Base-by-base conservation (phyloP, 2,113 vertebrate genomes). In the Leptosomus discolor region DNA sequence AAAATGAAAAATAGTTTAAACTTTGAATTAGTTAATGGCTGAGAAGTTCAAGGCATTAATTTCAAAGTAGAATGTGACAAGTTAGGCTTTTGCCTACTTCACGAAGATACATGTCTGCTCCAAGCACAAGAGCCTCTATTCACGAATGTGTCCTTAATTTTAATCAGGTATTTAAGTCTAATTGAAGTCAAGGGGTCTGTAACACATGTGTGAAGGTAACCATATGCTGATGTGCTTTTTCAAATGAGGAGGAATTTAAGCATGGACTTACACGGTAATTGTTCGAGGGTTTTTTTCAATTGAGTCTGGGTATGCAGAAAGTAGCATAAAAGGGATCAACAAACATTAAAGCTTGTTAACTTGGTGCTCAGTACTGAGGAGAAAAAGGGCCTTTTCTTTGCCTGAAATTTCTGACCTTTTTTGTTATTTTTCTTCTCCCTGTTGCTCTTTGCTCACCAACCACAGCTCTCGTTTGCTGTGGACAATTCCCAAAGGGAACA, bases 401-500 rank as follows among this genome's bases (percentile, higher is more conserved):
- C 67, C 70, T 95, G 89, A 79, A 92, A 92, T 93, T 97, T 97
- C 53, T 96, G 86, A 87, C 89, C 34, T 71, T 89, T 94, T 97
- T 89, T 90, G 80, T 92, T 97, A 79, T 95, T 97, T 95, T 97
- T 91, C 73, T 94, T 95, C 91, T 87, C 73, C 74, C 24, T 50
- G 36, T 56, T 95, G 65, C 77, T 95, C 83, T 87, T 95, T 91
- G 61, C 70, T 82, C 74, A 91, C 57, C 84, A 92, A 82, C 81
- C 74, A 95, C 89, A 94, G 89, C 51, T 88, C 77, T 95, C 75
- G 0, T 90, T 94, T 91, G 92, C 94, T 90, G 73, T 82, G 91
- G 84, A 91, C 87, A 96, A 94, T 90, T 95, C 97, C 91, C 95
- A 88, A 92, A 45, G 84, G 91, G 94, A 96, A 92, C 80, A 94